Evolutionary conservation across 2,797 vertebrate species (phyloP).

Genomic region (Lepidocolaptes lacrymiger): DNA sequence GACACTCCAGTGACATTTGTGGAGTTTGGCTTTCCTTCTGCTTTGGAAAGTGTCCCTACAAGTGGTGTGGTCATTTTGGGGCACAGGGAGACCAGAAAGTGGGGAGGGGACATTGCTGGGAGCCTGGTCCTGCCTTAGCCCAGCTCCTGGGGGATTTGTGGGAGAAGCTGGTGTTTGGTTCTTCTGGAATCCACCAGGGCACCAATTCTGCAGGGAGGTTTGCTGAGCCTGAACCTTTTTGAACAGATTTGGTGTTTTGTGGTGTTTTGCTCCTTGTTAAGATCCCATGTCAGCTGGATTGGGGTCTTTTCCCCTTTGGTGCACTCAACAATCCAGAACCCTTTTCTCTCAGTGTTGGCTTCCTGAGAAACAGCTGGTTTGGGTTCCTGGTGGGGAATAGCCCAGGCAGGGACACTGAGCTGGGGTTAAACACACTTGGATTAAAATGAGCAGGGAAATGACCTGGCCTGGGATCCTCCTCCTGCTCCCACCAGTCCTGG

Average conservation of each 20-base stretch:
- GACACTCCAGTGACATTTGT: neutral
- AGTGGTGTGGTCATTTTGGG: neutral
- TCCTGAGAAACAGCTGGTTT: neutral
- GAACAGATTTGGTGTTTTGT: no score
- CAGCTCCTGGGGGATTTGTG: rapidly evolving
- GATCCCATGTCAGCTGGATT: neutral
- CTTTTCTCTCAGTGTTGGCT: neutral
- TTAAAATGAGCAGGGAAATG: rapidly evolving
- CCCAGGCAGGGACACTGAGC: neutral
- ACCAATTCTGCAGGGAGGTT: neutral
- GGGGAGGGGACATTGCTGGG: neutral
- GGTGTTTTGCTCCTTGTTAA: neutral
- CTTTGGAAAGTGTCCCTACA: neutral
- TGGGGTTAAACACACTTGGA: rapidly evolving
- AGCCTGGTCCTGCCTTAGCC: neutral
- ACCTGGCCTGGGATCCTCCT: neutral
- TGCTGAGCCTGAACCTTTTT: neutral
- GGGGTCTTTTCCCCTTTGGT: neutral
- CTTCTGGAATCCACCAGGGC: rapidly evolving
- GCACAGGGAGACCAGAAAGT: neutral
- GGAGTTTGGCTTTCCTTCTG: neutral
- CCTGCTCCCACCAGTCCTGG: rapidly evolving
- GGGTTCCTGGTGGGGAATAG: rapidly evolving
- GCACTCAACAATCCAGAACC: neutral
- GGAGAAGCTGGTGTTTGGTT: neutral